A percentile compares a stretch with the other conserved stretches of the same genome.
These are phyloP conservation scores for Pantala flavescens DNA, from an alignment of 1,140 invertebrate genomes.

Conservation along the genomic window DNA sequence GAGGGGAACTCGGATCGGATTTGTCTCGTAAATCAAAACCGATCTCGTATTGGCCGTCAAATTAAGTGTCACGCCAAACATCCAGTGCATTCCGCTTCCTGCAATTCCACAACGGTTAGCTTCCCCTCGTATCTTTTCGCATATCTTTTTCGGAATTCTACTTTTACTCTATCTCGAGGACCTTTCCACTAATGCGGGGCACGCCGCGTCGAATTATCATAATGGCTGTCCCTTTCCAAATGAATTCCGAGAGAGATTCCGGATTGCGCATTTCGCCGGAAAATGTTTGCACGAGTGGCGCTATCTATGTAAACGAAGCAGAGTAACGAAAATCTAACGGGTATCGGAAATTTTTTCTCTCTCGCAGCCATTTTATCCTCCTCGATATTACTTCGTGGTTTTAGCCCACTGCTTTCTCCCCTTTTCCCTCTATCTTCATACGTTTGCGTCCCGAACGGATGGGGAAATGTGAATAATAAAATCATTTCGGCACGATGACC, in stretches of 20 bases:
- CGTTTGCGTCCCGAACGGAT: too few species aligned
- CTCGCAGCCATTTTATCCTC: neutral
- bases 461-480: too few species aligned
- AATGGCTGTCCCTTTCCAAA: neutral
- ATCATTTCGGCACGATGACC: too few species aligned
- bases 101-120: neutral
- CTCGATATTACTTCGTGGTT: neutral
- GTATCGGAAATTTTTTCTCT: neutral
- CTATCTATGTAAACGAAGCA: slow-evolving; percentile 6
- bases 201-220: slow-evolving; percentile 4
- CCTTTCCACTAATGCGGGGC: neutral
- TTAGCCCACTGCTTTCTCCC: too few species aligned
- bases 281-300: neutral
- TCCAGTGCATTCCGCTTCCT: neutral
- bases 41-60: neutral
- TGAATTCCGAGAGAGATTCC: neutral
- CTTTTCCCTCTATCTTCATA: too few species aligned
- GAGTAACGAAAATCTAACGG: slow-evolving; percentile 5
- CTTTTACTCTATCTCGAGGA: neutral
- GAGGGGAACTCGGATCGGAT: too few species aligned
- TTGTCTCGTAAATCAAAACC: neutral
- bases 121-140: neutral
- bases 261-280: slow-evolving; percentile 2
- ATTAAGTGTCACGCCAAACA: neutral
- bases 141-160: neutral